A percentile compares a stretch with the other conserved stretches of the same genome.
Evolutionary conservation across 2,797 vertebrate species (phyloP).

Genomic region (Gallinago solitaria): DNA sequence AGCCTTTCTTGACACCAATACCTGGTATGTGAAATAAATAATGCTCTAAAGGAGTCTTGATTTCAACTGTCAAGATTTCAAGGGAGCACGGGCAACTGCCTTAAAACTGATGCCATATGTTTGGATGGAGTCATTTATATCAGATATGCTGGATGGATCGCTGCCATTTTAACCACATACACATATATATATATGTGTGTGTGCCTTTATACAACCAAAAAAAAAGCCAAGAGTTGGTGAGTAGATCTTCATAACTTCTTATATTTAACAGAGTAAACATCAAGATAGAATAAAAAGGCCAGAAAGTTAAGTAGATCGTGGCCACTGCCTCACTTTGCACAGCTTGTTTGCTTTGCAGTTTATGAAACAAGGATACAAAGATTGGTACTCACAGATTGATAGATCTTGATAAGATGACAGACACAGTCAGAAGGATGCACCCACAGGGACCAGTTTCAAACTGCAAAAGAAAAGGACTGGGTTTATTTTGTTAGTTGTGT

Average conservation of each 20-base stretch:
- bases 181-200: too few species aligned
- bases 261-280: neutral
- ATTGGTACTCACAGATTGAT: slow-evolving; percentile 82
- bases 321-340: neutral
- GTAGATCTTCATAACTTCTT: neutral
- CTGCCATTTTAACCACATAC: neutral
- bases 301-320: neutral
- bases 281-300: neutral
- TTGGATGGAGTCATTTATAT: neutral
- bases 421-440: slow-evolving; percentile 89
- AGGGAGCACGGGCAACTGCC: neutral
- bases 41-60: neutral
- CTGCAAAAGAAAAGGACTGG: slow-evolving; percentile 67
- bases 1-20: neutral
- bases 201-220: neutral
- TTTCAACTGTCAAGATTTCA: neutral
- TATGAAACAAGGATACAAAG: neutral
- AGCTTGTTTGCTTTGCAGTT: neutral
- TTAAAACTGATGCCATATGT: neutral
- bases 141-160: neutral
- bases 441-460: slow-evolving; percentile 87
- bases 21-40: neutral
- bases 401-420: slow-evolving; percentile 89
- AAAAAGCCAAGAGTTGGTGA: neutral
- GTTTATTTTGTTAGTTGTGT: neutral